Evolutionary conservation across 2,113 vertebrate species (phyloP).

Genomic region (Mobula hypostoma): DNA sequence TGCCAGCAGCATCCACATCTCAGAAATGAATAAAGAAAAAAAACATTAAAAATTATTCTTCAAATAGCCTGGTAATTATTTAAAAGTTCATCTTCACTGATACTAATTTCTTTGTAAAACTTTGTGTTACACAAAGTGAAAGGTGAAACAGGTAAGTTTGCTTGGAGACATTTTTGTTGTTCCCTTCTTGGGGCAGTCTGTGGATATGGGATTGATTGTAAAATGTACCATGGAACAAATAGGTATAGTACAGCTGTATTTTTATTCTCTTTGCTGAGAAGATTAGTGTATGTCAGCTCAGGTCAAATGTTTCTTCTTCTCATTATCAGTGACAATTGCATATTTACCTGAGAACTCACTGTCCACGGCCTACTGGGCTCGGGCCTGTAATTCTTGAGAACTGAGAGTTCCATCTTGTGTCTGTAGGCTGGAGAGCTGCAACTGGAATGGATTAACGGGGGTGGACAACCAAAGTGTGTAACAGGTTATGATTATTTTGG

Average conservation of each 20-base stretch:
- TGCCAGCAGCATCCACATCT: no score
- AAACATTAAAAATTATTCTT: background rate
- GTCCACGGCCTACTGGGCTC: background rate
- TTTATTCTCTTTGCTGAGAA: background rate
- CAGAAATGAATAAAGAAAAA: background rate
- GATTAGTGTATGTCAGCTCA: background rate
- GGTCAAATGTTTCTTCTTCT: background rate
- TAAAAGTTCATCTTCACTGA: background rate
- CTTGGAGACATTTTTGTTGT: background rate
- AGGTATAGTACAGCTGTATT: background rate
- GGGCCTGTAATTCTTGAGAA: background rate
- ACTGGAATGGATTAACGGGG: background rate
- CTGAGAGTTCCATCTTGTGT: background rate
- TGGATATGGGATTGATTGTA: background rate
- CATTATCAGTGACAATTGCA: background rate
- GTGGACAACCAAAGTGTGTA: background rate
- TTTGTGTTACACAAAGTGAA: background rate
- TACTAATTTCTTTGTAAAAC: background rate
- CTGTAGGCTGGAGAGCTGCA: background rate
- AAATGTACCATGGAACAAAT: background rate
- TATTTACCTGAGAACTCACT: background rate
- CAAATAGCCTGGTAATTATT: background rate
- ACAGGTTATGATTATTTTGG: background rate
- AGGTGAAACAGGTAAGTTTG: background rate
- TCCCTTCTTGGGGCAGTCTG: background rate